phyloP scores from a whole-genome alignment of 1,140 invertebrate species.

The Diorhabda elongata region DNA sequence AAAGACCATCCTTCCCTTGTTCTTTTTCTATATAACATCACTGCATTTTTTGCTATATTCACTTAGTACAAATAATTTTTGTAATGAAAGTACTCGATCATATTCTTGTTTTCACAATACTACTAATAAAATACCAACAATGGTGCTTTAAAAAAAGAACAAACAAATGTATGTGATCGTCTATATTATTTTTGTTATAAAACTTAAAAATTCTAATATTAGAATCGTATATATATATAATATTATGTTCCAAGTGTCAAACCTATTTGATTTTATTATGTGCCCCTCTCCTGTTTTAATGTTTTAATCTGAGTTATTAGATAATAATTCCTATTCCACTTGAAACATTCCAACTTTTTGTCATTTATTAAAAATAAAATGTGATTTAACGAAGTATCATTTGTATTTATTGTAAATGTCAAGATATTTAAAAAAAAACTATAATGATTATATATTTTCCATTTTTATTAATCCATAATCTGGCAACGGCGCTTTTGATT shows the following conservation, averaged over 20 bases:
- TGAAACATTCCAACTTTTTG: background rate
- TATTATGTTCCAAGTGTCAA: background rate
- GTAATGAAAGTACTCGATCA: too few species aligned
- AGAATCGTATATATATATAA: background rate
- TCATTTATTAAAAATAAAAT: background rate
- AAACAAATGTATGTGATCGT: constrained; percentile 14
- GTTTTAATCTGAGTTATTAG: constrained; percentile 1
- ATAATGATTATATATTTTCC: too few species aligned
- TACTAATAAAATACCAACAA: constrained; percentile 4
- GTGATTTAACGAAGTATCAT: too few species aligned
- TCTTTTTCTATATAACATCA: too few species aligned
- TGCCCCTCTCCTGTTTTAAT: background rate
- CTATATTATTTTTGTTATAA: constrained; percentile 13
- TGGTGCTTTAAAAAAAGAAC: constrained; percentile 14
- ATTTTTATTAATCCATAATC: too few species aligned
- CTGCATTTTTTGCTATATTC: too few species aligned
- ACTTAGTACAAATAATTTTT: too few species aligned
- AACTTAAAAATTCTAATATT: background rate
- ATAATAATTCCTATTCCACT: background rate
- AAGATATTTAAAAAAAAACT: too few species aligned
- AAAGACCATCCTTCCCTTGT: too few species aligned
- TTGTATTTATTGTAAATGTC: too few species aligned
- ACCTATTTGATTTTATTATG: constrained; percentile 13
- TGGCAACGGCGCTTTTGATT: too few species aligned
- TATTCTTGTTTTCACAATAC: too few species aligned